Evolutionary conservation across 2,797 vertebrate species (phyloP), one percentile per base, ranked within the genome.

Genomic region (Coranthus polyacanthus): DNA sequence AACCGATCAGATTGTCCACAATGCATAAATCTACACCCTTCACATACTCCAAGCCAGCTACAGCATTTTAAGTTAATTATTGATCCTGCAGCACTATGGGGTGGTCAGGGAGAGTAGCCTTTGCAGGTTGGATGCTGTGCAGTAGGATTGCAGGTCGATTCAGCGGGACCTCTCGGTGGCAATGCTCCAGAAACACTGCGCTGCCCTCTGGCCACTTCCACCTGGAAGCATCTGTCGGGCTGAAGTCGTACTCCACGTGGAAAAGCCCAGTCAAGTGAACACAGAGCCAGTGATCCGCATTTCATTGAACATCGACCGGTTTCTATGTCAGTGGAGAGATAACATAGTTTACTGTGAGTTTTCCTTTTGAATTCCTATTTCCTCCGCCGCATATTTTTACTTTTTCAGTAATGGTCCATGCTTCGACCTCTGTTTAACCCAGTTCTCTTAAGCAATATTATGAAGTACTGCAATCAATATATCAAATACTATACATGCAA

Each of bases 201-300:
- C 50, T 75, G 66, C 63, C 71, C 80, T 57, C 37, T 68, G 36
- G 69, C 51, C 41, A 21, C 74, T 86, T 89, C 72, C 82, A 83
- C 81, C 85, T 88, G 85, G 85, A 84, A 87, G 77, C 72, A 62
- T 78, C 75, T 64, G 81, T 84, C 77, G 77, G 77, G 60, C 60
- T 75, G 42, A 44, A 68, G 76, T 74, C 62, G 55, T 61, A 38
- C 83, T 75, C 53, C 24, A 36, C 68, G 61, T 11, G 39, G 61
- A 56, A 81, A 64, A 3, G 75, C 56, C 61, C 73, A 85, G 80
- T 73, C 57, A 34, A 74, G 83, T 66, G 45, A 47, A 74, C 53
- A 38, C 59, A 47, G 59, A 82, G 56, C 24, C 84, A 57, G 79
- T 85, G 85, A 89, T 78, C 80, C 82, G 57, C 20, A 11, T 72